Evolutionary conservation across 1,140 invertebrate genomes (phyloP).

Genomic region (Caenorhabditis elegans): DNA sequence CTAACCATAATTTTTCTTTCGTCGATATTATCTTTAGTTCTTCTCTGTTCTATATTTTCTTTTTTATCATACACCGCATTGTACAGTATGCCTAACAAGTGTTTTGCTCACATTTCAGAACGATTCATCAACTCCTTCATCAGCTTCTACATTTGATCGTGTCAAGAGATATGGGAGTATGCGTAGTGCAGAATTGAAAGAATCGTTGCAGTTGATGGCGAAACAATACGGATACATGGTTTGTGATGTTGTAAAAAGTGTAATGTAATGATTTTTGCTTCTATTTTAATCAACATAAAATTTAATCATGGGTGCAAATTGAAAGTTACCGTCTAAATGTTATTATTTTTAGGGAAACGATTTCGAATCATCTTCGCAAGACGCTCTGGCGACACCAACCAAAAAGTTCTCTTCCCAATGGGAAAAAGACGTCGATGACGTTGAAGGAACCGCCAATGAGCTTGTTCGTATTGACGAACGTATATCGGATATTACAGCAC

Average conservation of each 20-base stretch:
- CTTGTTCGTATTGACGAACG: constrained; percentile 46
- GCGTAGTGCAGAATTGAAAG: constrained; percentile 40
- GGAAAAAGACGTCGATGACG: constrained; percentile 35
- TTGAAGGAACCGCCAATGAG: constrained; percentile 39
- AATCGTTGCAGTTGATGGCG: constrained; percentile 16
- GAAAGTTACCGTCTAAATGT: background rate
- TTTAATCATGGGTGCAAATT: no score
- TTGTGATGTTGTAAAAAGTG: constrained; percentile 16
- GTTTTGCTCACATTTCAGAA: background rate
- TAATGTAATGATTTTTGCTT: background rate
- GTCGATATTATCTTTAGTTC: background rate
- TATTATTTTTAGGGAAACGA: background rate
- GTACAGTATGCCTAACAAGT: background rate
- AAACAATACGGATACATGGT: constrained; percentile 26
- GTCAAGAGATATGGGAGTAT: constrained; percentile 50
- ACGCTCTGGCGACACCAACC: constrained; percentile 1
- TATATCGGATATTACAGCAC: constrained; percentile 41
- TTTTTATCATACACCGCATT: background rate
- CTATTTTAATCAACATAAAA: background rate
- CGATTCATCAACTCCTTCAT: background rate
- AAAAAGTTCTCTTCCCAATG: constrained; percentile 24
- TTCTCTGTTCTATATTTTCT: background rate
- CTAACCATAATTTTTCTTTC: background rate
- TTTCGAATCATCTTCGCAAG: constrained; percentile 14
- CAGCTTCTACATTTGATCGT: constrained; percentile 27